Conservation (phyloP, 2,888 invertebrate genomes). For the Athalia rosae region DNA sequence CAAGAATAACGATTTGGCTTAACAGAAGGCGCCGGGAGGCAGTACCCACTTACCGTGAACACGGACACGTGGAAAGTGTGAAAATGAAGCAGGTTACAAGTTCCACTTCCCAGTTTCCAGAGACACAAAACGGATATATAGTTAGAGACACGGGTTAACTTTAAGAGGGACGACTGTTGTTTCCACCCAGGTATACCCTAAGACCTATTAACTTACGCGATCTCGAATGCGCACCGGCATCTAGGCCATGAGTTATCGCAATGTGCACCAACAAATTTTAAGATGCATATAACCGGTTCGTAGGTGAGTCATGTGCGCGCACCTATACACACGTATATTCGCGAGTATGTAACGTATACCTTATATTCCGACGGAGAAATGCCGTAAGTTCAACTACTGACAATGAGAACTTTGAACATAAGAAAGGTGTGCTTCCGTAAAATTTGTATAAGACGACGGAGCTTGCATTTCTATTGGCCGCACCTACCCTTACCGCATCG, state of each 20-base stretch:
- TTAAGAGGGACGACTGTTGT: slow-evolving; percentile 26
- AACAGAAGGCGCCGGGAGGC: slow-evolving; percentile 41
- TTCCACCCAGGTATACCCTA: neutral
- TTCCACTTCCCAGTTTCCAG: neutral
- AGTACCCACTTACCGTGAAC: slow-evolving; percentile 36
- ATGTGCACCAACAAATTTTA: slow-evolving; percentile 15
- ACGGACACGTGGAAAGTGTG: slow-evolving; percentile 14
- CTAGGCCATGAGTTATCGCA: slow-evolving; percentile 3
- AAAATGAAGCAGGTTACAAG: slow-evolving; percentile 34
- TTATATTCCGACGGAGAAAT: neutral
- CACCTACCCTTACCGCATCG: neutral
- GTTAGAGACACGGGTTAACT: slow-evolving; percentile 49
- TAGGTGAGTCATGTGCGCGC: neutral
- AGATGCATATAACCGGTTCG: slow-evolving; percentile 1
- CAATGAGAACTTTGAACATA: slow-evolving; percentile 25
- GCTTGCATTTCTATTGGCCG: slow-evolving; percentile 20
- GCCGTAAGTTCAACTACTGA: neutral
- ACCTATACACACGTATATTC: neutral
- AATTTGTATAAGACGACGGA: neutral
- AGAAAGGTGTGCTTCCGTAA: neutral
- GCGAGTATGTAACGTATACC: neutral
- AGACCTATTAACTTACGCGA: slow-evolving; percentile 39
- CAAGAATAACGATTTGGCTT: slow-evolving; percentile 50
- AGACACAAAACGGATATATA: slow-evolving; percentile 37
- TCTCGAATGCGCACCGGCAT: slow-evolving; percentile 40